Evolutionary conservation across 2,797 vertebrate genomes (phyloP), one percentile per base, ranked within the genome.

Genomic region (Leontopithecus rosalia): DNA sequence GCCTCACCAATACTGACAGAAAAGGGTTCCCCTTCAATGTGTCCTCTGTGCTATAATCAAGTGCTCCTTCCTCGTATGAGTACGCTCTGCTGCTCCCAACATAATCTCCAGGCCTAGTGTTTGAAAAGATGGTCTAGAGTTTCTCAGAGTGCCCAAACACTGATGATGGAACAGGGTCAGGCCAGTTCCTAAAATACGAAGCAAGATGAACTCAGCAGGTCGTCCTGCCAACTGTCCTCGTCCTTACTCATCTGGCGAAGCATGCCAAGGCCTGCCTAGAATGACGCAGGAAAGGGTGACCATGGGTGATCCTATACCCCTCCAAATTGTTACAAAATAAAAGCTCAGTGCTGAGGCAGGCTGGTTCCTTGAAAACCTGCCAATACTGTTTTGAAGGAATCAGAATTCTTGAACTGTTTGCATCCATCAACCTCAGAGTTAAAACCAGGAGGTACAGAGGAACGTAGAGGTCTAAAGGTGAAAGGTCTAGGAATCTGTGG

Each of bases 311-410:
- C 97, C 97, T 98, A 96, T 98, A 97, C 97, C 98, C 96, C 96
- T 97, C 96, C 98, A 98, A 98, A 98, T 84, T 97, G 98, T 98
- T 98, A 97, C 98, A 98, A 98, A 98, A 97, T 97, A 95, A 98
- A 97, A 98, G 97, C 94, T 96, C 82, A 61, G 98, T 92, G 91
- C 98, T 91, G 94, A 98, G 98, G 97, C 88, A 97, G 97, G 97
- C 98, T 98, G 98, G 96, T 95, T 98, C 94, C 97, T 96, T 98
- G 97, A 97, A 98, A 97, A 97, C 75, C 95, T 98, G 98, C 97
- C 98, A 97, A 96, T 90, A 90, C 77, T 93, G 64, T 98, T 98
- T 98, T 97, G 87, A 43, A 97, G 98, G 97, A 98, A 98, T 98
- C 94, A 85, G 88, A 90, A 98, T 96, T 97, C 98, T 98, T 96